Percentiles rank a stretch among this genome's conserved stretches.
Evolutionary conservation across 2,888 invertebrate genomes (phyloP).

Genomic region (Caenorhabditis wallacei): DNA sequence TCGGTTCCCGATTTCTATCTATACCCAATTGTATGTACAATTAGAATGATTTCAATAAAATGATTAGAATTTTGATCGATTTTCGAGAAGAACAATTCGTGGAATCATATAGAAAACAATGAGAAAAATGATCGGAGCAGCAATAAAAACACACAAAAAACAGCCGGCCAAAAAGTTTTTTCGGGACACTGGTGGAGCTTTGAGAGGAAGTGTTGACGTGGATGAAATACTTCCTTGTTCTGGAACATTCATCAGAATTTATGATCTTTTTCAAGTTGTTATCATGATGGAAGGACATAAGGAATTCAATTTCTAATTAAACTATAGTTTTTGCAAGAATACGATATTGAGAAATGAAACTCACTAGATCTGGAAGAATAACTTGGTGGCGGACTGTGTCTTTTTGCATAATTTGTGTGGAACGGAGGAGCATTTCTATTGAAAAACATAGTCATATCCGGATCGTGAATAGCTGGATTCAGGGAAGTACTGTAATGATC

Average conservation of each 20-base stretch:
- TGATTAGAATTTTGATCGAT: background rate
- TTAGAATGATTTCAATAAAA: background rate
- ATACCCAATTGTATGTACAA: background rate
- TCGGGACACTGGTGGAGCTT: slow-evolving; percentile 12
- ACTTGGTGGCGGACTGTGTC: slow-evolving; percentile 70
- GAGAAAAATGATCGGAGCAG: slow-evolving; percentile 50
- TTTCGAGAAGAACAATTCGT: slow-evolving; percentile 37
- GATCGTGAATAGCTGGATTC: slow-evolving; percentile 72
- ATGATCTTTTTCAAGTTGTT: too few species aligned
- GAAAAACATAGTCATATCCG: slow-evolving; percentile 73
- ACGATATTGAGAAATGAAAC: background rate
- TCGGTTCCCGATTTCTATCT: background rate
- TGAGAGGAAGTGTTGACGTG: slow-evolving; percentile 7
- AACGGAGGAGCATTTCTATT: slow-evolving; percentile 69
- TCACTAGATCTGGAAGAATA: slow-evolving; percentile 62
- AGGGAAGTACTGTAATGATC: slow-evolving; percentile 69
- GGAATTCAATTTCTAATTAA: slow-evolving; percentile 4
- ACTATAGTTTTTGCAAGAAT: background rate
- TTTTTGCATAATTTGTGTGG: slow-evolving; percentile 68
- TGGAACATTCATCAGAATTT: too few species aligned
- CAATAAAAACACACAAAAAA: slow-evolving; percentile 54
- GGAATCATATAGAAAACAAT: slow-evolving; percentile 62
- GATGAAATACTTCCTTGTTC: slow-evolving; percentile 50
- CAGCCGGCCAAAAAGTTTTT: slow-evolving; percentile 33
- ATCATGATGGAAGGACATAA: background rate